These are phyloP conservation scores for Hyposoter dolosus DNA, from an alignment of 2,888 invertebrate genomes.

Conservation along the genomic window DNA sequence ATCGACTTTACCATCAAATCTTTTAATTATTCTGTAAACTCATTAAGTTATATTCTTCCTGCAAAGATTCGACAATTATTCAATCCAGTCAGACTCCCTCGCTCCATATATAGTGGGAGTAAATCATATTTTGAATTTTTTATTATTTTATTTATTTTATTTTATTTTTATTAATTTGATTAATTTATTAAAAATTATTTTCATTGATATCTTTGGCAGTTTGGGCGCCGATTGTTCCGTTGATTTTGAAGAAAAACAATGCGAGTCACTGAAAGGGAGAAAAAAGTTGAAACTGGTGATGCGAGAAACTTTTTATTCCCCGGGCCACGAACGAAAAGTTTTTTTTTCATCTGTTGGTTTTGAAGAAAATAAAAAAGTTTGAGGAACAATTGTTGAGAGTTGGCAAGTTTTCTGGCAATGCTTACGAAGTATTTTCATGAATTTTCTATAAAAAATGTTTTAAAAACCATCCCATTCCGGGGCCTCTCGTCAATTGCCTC, in stretches of 20 bases:
- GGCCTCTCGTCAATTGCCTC: neutral
- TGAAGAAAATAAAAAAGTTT: neutral
- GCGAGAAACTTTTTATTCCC: conserved; percentile 1
- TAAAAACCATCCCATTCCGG: neutral
- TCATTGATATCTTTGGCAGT: neutral
- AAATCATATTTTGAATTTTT: too few species aligned
- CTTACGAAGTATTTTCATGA: neutral
- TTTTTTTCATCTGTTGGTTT: neutral
- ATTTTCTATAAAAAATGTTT: neutral
- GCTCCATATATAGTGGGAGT: too few species aligned
- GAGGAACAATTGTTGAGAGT: neutral
- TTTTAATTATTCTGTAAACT: too few species aligned
- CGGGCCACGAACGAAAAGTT: neutral
- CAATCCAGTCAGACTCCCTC: too few species aligned
- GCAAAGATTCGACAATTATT: too few species aligned
- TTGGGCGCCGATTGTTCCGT: neutral
- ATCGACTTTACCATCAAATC: too few species aligned
- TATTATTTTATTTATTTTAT: too few species aligned
- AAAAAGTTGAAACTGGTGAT: neutral
- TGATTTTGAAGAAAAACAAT: neutral
- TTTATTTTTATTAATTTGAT: too few species aligned
- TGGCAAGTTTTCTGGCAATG: neutral
- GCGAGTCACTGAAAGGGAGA: neutral
- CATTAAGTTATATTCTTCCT: too few species aligned
- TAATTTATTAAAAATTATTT: too few species aligned